Percentiles rank a stretch among this genome's conserved stretches.
These are phyloP conservation scores for Pycnonotus jocosus DNA, from an alignment of 2,113 vertebrate species.

Conservation along the genomic window DNA sequence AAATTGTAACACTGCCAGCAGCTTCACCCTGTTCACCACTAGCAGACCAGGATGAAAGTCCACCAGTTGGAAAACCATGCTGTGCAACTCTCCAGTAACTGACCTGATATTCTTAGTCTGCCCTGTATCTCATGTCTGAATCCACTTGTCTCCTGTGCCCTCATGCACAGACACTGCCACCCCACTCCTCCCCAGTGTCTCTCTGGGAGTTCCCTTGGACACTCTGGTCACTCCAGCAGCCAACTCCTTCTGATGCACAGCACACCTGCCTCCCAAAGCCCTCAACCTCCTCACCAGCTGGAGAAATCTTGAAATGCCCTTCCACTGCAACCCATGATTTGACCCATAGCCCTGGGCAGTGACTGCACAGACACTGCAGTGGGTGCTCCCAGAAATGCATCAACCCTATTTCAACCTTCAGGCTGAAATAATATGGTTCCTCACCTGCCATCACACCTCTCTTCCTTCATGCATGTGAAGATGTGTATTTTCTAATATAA, in stretches of 20 bases:
- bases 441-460: rapidly evolving
- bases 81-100: background rate
- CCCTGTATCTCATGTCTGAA: rapidly evolving
- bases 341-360: background rate
- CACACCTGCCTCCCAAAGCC: background rate
- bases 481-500: background rate
- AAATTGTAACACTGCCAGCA: background rate
- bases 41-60: background rate
- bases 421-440: background rate
- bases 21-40: background rate
- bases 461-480: rapidly evolving
- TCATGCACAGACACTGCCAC: background rate
- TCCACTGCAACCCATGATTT: background rate
- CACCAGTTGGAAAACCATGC: rapidly evolving
- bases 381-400: rapidly evolving
- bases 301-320: background rate
- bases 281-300: background rate
- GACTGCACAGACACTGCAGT: background rate
- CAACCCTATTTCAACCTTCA: background rate
- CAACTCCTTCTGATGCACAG: background rate
- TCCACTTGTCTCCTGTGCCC: rapidly evolving
- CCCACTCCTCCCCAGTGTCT: rapidly evolving
- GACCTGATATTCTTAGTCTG: background rate
- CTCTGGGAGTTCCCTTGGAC: background rate
- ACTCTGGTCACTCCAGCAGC: background rate